Base-by-base conservation (phyloP, 2,797 vertebrate genomes). In the Paratrypauchen microcephalus region DNA sequence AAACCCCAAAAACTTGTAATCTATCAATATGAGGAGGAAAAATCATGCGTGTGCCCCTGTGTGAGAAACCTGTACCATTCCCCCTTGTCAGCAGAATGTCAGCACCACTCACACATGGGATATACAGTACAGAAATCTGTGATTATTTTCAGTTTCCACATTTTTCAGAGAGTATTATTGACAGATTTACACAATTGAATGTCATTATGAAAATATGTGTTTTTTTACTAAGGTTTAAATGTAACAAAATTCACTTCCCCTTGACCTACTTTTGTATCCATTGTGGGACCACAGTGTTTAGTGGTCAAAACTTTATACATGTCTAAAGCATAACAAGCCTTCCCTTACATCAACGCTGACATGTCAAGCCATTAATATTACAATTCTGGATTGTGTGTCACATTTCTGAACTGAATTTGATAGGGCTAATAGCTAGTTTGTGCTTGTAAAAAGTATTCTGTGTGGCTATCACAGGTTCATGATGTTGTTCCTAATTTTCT, bases 401-500 rank as follows among this genome's bases (percentile, higher is more conserved):
- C n/a, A 13, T 62, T 39, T 21, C 36, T 15, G n/a, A 41, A 19
- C 12, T 21, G 60, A 62, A 56, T 4, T 21, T 54, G 24, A 63
- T 48, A 28, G 23, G 16, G 11, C 15, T 65, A 48, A 65, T 65
- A 45, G 5, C 24, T 11, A 24, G 41, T 48, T 50, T 28, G 45
- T 48, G 13, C 39, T 47, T 45, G 21, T 63, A 24, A 11, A 72
- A 50, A 26, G 6, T 30, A 16, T 5, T 68, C 39, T 47, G 15
- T 45, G 65, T 28, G 47, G 58, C 21, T 39, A 52, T 56, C 11
- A 67, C 55, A 65, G 21, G 39, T 66, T 56, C 24, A 70, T 48
- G 7, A 28, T 65, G 13, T 66, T 63, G 45, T 55, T 32, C 45
- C 28, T 36, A 71, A 69, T 66, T 73, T 15, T 64, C 59, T 76